A percentile compares a stretch with the other conserved stretches of the same genome.
Evolutionary conservation across 1,140 invertebrate genomes (phyloP).

Genomic region (Lamellibrachia luymesi): DNA sequence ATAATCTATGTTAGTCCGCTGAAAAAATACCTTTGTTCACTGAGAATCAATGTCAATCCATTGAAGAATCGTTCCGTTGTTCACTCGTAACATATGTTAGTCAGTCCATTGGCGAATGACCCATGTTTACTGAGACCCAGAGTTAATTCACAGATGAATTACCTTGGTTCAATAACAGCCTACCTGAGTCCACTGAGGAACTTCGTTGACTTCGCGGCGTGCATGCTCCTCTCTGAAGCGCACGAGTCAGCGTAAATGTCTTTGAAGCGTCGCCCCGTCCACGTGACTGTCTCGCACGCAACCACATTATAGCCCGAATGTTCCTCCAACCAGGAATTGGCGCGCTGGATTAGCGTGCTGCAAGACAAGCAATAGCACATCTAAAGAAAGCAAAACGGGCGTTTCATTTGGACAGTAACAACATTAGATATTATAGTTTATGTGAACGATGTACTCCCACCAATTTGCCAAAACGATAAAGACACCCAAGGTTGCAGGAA

Average conservation of each 20-base stretch:
- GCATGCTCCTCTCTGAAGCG: background rate
- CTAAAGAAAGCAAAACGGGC: background rate
- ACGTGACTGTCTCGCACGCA: slow-evolving; percentile 27
- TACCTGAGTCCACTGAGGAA: slow-evolving; percentile 10
- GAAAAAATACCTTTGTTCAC: background rate
- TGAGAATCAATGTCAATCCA: background rate
- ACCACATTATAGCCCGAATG: slow-evolving; percentile 17
- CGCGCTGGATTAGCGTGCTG: slow-evolving; percentile 18
- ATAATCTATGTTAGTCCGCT: too few relatives aligned
- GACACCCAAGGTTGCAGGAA: too few relatives aligned
- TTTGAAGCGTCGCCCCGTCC: slow-evolving; percentile 15
- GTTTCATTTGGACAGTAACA: too few relatives aligned
- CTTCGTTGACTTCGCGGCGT: slow-evolving; percentile 3
- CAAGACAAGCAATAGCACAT: background rate
- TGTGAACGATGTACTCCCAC: background rate
- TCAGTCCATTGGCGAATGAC: background rate
- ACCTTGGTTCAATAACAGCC: background rate
- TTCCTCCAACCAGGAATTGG: slow-evolving; percentile 26
- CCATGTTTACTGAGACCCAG: background rate
- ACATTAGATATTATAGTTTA: too few relatives aligned
- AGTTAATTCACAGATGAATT: background rate
- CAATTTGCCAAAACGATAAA: too few relatives aligned
- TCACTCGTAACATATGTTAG: background rate
- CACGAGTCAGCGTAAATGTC: slow-evolving; percentile 24
- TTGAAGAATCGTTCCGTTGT: background rate